Base-by-base conservation (phyloP, 2,797 vertebrate species). In the Carapus acus region DNA sequence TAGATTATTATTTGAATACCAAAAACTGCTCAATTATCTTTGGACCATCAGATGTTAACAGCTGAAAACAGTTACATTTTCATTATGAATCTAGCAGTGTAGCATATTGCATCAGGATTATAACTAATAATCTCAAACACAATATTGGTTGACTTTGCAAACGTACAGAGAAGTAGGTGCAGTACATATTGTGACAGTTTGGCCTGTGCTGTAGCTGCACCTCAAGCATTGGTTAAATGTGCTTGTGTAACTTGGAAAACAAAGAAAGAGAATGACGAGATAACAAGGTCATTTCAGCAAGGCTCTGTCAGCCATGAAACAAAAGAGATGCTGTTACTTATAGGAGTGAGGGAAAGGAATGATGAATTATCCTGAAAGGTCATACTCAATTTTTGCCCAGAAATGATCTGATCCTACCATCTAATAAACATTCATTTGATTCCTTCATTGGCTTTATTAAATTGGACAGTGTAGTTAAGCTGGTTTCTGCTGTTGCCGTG, bases 361-460 rank as follows among this genome's bases (percentile, higher is more conserved):
- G 84, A 91, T 89, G 89, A 93, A 91, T 91, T 91, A 94, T 92
- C 93, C 88, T 82, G 79, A 94, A 94, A 97, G 95, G 94, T 97
- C 94, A 94, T 94, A 90, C 90, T 93, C 94, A 95, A 97, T 97
- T 96, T 97, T 93, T 91, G 88, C 89, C 90, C 88, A 96, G 93
- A 95, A 96, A 96, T 95, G 90, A 97, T 95, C 92, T 93, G 94
- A 96, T 94, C 92, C 91, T 82, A 55, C 89, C 90, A 87, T 79
- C 91, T 93, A 94, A 97, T 97, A 98, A 97, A 97, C 94, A 96
- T 97, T 96, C 95, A 95, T 95, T 92, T 91, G 85, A 90, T 89
- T 88, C 87, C 89, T 93, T 94, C 94, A 96, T 94, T 93, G 92
- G 91, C 90, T 93, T 92, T 91, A 98, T 97, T 94, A 91, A 89